Evolutionary conservation across 2,888 invertebrate species (phyloP).

Genomic region (Melieria crassipennis): DNA sequence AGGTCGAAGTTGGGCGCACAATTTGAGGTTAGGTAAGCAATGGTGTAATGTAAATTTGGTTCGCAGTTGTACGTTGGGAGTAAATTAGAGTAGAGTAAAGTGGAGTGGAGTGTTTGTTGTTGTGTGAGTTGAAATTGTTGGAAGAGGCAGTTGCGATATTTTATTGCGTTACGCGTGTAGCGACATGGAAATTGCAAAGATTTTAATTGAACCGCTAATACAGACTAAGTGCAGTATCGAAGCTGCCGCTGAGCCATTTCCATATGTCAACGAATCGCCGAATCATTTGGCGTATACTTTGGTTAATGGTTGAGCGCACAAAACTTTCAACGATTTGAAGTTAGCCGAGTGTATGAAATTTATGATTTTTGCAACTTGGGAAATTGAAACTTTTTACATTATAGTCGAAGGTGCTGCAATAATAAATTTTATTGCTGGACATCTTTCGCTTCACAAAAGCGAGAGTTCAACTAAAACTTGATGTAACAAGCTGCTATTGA

Average conservation of each 20-base stretch:
- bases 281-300: slow-evolving; percentile 9
- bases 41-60: slow-evolving; percentile 22
- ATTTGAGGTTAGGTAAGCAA: background rate
- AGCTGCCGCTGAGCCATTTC: background rate
- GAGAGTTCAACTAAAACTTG: too few species aligned
- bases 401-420: too few species aligned
- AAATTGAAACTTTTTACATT: too few species aligned
- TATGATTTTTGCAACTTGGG: background rate
- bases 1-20: too few species aligned
- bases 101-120: background rate
- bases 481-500: too few species aligned
- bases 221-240: background rate
- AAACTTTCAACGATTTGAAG: slow-evolving; percentile 18
- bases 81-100: background rate
- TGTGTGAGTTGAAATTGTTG: background rate
- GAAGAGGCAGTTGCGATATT: slow-evolving; percentile 15
- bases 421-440: too few species aligned
- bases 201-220: slow-evolving; percentile 6
- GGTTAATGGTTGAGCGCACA: slow-evolving; percentile 29
- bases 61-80: background rate
- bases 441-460: too few species aligned
- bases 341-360: slow-evolving; percentile 15
- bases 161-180: slow-evolving; percentile 3
- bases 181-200: background rate
- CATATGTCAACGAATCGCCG: background rate